A percentile compares a stretch with the other conserved stretches of the same genome.
Conservation (phyloP, 2,888 invertebrate species). For the Dysmachus trigonus region DNA sequence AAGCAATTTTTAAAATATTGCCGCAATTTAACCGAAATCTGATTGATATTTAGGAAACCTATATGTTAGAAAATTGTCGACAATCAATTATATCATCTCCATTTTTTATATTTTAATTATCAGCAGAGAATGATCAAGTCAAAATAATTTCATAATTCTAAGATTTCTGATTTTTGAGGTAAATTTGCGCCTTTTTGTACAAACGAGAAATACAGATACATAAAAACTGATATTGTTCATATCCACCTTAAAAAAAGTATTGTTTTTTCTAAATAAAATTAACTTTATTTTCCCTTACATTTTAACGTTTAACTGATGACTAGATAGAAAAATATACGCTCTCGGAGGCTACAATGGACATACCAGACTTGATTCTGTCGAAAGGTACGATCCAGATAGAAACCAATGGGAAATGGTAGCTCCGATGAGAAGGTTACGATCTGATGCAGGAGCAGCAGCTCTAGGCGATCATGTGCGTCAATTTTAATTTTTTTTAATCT, state of each 20-base stretch:
- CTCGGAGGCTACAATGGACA: constrained; percentile 85
- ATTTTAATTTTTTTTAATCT: neutral
- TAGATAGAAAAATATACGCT: constrained; percentile 78
- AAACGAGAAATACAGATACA: neutral
- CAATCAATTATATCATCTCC: too few species aligned
- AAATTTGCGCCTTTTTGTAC: neutral
- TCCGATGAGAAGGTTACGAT: constrained; percentile 78
- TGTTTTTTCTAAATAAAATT: neutral
- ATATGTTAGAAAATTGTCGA: too few species aligned
- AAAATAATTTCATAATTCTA: too few species aligned
- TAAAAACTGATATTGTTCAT: too few species aligned
- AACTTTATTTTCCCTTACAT: neutral
- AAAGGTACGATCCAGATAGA: constrained; percentile 78
- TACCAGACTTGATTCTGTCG: constrained; percentile 78
- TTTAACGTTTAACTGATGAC: neutral
- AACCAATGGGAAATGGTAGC: constrained; percentile 83
- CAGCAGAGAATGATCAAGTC: too few species aligned
- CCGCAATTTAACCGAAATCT: too few species aligned
- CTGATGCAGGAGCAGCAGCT: constrained; percentile 80
- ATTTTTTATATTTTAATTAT: too few species aligned
- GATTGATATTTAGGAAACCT: too few species aligned
- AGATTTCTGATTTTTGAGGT: too few species aligned
- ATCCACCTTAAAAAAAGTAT: too few species aligned
- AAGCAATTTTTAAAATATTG: too few species aligned
- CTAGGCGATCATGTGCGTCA: constrained; percentile 70